Evolutionary conservation across 2,797 vertebrate genomes (phyloP), one percentile per base, ranked within the genome.

Genomic region (Spizella passerina): DNA sequence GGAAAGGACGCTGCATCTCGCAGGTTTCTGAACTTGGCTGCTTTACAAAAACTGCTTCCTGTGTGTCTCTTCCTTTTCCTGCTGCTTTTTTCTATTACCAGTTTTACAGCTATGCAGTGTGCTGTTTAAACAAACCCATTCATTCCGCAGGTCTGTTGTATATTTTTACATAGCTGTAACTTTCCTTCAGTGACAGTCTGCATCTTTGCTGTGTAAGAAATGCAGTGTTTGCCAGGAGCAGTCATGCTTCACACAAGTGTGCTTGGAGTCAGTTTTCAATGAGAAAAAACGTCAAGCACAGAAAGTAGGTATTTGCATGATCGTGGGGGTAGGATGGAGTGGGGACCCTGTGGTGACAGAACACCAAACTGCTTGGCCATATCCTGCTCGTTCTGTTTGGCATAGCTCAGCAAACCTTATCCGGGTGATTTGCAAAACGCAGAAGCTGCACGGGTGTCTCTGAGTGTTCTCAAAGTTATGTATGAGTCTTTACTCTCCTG

Each of bases 31-130:
- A 56, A 50, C 70, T 92, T 91, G 89, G 73, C 88, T 85, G 70
- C 73, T 68, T 77, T 86, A 63, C 90, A 86, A 60, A 46, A 59
- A 27, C 63, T 81, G 49, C 75, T 89, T 95, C 93, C 88, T 86
- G 83, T 91, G 94, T 86, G 86, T 94, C 93, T 89, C 14, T 59
- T 88, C 84, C 63, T 92, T 61, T 77, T 95, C 82, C 91, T 92
- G 57, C 68, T 92, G 5, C 41, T 65, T 68, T 91, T 83, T 86
- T 77, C 65, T 92, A 7, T 27, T 70, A 64, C 56, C 49, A 65
- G 52, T 77, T 72, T 77, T 68, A 82, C 43, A 72, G 75, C 84
- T 71, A 29, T 46, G 38, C 68, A 57, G 46, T 10, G 27, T 77
- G 78, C 49, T 80, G 20, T 90, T 89, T 46, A 57, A 77, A 80